Evolutionary conservation across 2,888 invertebrate genomes (phyloP), one percentile per base, ranked within the genome.

Genomic region (Cephus sareptanus): DNA sequence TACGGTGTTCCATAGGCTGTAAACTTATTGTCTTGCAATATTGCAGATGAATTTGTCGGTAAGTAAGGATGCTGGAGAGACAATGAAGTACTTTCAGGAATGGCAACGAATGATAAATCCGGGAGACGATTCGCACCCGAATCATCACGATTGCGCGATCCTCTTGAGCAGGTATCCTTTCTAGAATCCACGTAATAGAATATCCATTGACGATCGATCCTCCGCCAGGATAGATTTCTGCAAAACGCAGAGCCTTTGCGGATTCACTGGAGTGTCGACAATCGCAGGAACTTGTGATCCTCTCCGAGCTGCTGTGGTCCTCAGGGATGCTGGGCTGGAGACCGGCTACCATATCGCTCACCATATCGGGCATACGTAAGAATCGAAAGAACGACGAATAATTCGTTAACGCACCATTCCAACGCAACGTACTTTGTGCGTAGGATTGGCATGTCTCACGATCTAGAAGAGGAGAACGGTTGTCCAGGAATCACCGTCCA

Each of bases 321-420:
- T 93, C 80, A 93, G 93, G 83, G 94, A 94, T 85, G 92, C 92
- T 68, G 94, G 94, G 1, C 89, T 94, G 11, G 91, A 92, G 35
- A 89, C 94, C 33, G 94, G 94, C 68, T 94, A 92, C 87, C 93
- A 93, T 34, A 92, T 94, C 68, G 93, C 94, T 33, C 94, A 94
- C 86, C 94, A 94, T 85, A 90, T 94, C 70, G 94, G 93, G 77
- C 94, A 94, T 89, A 93, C 93, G 94, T 94, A 89, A 90, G 71
- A 71, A 34, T 71, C 71, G 12, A 70, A 31, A 2, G 1, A 31
- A 34, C 1, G 3, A 33, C 11, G 33, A 35, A 35, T 15, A 6
- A 71, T 70, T 70, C 4, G 33, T 70, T 15, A 15, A 33, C 71
- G 15, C 69, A 2, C 23, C 40, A 23, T 40, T 56, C 23, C 9